Evolutionary conservation across 2,888 invertebrate genomes (phyloP), one percentile per base, ranked within the genome.

Genomic region (Campopleginae sp.): DNA sequence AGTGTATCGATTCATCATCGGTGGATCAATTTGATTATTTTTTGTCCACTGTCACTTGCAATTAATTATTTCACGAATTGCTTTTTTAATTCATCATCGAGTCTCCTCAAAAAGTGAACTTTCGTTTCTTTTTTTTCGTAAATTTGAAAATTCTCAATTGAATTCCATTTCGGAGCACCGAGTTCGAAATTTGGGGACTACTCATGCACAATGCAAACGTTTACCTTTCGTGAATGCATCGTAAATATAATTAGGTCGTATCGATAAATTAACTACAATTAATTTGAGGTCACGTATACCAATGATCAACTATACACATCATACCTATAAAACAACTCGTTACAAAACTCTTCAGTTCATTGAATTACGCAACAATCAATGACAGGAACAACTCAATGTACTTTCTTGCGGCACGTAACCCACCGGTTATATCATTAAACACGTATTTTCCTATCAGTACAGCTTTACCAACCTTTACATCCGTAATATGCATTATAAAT

Each of bases 281-380:
- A 5, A 74, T 46, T 63, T 63, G 46, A 31, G 46, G 46, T 46
- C 63, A 58, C 33, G 46, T 12, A 51, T 31, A 33, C 31, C 46
- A 27, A 10, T n/a, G 23, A 58, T 33, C 31, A 19, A 31, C 5
- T 17, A n/a, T 27, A 12, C 7, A 44, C 61, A 63, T 46, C n/a
- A 68, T 51, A 44, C 51, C 66, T 27, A 42, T 54, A 31, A 38
- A 38, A 63, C 31, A 14, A 38, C 19, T 66, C 58, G 58, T 80
- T 79, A 68, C 31, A 76, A 82, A 68, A 80, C 71, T 42, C 14
- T 51, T 48, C 17, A 65, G 58, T 82, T 80, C 61, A 63, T 72
- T 61, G 71, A 76, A 85, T 85, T 82, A 85, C 66, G 82, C 82
- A 85, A 82, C 65, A 58, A 76, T 82, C 82, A 85, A 80, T 68